Percentiles rank a stretch among this genome's conserved stretches.
phyloP scores from a whole-genome alignment of 1,140 invertebrate species.

The Cryptotermes secundus region DNA sequence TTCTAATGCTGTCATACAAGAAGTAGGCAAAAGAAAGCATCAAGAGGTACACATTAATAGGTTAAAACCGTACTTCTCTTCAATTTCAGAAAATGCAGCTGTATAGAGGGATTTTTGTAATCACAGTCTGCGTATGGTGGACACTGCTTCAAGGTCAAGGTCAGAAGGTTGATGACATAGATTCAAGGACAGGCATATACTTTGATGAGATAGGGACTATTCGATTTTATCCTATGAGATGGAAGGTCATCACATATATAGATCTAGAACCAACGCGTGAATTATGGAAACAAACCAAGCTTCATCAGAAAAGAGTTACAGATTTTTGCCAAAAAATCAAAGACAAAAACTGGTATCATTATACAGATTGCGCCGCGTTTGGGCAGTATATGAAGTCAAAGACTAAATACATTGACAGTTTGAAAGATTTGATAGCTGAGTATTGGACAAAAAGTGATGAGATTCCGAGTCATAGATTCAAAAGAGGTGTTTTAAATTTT shows the following conservation, averaged over 20 bases:
- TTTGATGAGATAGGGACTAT: neutral
- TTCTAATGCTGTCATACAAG: neutral
- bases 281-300: too few species aligned
- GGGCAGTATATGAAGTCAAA: too few species aligned
- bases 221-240: neutral
- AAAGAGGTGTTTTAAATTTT: neutral
- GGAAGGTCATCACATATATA: neutral
- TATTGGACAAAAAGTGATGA: too few species aligned
- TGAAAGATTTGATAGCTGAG: too few species aligned
- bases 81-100: neutral
- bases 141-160: too few species aligned
- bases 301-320: too few species aligned
- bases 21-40: slow-evolving; percentile 13
- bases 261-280: neutral
- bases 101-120: neutral
- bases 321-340: too few species aligned
- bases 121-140: neutral
- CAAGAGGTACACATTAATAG: slow-evolving; percentile 16
- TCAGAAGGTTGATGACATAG: neutral
- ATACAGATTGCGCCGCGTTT: too few species aligned
- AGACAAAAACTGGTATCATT: too few species aligned
- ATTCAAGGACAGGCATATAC: neutral
- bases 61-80: slow-evolving; percentile 24
- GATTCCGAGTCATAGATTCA: too few species aligned
- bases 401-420: too few species aligned